Evolutionary conservation across 2,888 invertebrate genomes (phyloP), one percentile per base, ranked within the genome.

Genomic region (Caenorhabditis wallacei): DNA sequence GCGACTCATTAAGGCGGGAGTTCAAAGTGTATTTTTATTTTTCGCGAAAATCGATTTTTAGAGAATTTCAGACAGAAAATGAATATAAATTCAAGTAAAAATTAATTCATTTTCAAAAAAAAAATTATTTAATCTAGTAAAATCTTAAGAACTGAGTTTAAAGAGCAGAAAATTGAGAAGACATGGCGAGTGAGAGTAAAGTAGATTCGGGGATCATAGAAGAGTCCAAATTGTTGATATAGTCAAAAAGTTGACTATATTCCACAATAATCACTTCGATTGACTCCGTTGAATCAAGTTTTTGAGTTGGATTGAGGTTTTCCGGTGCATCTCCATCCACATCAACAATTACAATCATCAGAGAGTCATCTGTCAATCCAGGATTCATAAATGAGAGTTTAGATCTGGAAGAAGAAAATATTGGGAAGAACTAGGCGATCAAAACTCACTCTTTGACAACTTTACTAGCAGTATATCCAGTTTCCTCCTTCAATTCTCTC

Each of bases 401-500:
- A 0, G 83, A 75, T 63, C 66, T 85, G 80, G 13, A 43, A 43
- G 40, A 16, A 1, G 2, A 11, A 11, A 13, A 8, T 2, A 16
- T 43, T 13, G 5, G 2, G 5, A 2, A 43, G 5, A 8, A 10
- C 11, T 13, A 43, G 13, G 8, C 4, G 4, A 48, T 35, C 11
- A 5, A 30, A 16, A 18, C 68, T 63, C 26, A 75, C 71, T 69
- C 57, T 20, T 11, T 70, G 13, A 83, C 54, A 20, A 83, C 83
- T 40, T 68, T 74, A 4, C 16, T 84, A 2, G 92, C 93, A 16
- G 89, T 89, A 89, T 93, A 94, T 1, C 94, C 94, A 5, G 94
- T 94, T 88, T 93, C 93, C 86, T 94, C 93, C 78, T 92, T 92
- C 66, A 94, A 87, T 87, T 94, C 93, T 70, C 94, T 87, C 3